Base-by-base conservation (phyloP, 2,888 invertebrate genomes). In the Stenoptilia bipunctidactyla region DNA sequence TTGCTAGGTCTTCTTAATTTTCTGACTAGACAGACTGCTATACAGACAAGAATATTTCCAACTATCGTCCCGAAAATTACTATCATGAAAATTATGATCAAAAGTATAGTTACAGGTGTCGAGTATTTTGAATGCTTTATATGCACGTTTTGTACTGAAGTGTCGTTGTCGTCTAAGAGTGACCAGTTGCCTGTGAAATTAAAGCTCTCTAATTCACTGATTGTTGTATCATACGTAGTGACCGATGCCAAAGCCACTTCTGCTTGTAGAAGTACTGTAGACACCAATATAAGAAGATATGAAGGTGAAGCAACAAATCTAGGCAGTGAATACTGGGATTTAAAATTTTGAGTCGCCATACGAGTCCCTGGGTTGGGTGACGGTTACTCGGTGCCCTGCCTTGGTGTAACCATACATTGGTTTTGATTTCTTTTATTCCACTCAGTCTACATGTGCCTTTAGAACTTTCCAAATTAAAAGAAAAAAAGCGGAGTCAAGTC, bases 11-110 rank as follows among this genome's bases (percentile, higher is more conserved):
- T 89, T 58, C 94, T 89, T 57, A 98, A 82, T 60, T 96, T 94
- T 45, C 96, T 88, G 51, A 98, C 98, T 58, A 97, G 90, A 63
- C 96, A 94, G 40, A 98, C 97, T 42, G 98, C 98, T 27, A 97
- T 90, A 72, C 97, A 97, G 54, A 98, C 97, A 44, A 98, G 85
- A 43, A 97, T 89, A 82, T 99, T 97, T 37, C 94, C 94, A 43
- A 94, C 88, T 46, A 93, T 89, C 2, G 94, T 94, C 48, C 90
- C 92, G 45, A 92, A 70, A 49, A 94, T 92, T 36, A 94, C 90
- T 55, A 89, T 85, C 50, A 92, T 85, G 54, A 94, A 86, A 45
- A 94, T 82, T 46, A 91, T 83, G 45, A 90, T 88, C 51, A 94
- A 88, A 49, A 93, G 66, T 51, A 94, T 87, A 43, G 92, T 82